Base-by-base conservation (phyloP, 2,888 invertebrate genomes). In the Temnothorax unifasciatus region DNA sequence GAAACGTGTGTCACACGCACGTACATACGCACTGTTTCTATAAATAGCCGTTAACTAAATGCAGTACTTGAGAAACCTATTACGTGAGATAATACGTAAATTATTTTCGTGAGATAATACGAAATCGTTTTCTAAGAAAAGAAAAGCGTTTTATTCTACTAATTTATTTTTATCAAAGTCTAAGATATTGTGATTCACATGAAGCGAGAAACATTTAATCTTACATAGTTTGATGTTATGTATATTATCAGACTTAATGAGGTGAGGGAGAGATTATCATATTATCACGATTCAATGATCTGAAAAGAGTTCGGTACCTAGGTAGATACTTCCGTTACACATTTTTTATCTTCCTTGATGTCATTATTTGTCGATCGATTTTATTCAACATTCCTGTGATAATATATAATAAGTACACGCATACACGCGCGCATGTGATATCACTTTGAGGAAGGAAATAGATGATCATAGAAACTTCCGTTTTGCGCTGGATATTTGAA, bases 31-130 rank as follows among this genome's bases (percentile, higher is more conserved):
- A 11, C 4, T 15, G 18, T 52, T 25, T 50, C 76, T 64, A 64
- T 76, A 64, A 76, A 76, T 76, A 76, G 38, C 6, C 25, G 25
- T 76, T 76, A 64, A 34, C 50, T 6, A 63, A 76, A 50, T 25
- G 25, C 9, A 38, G 5, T 38, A 57, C 50, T 59, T 52, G 50
- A 64, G 64, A 64, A 64, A 64, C 25, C 34, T 13, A 38, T 52
- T 64, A 52, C 50, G 25, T 52, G 64, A 76, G 21, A 21, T 76
- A 52, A 64, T 52, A 25, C 50, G 50, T 76, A 63, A 63, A 63
- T 11, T n/a, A n/a, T n/a, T n/a, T n/a, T n/a, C 50, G 25, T 52
- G 64, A 76, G 21, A 21, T 76, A 52, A 64, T 52, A 25, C 50
- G 50, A 63, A 63, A 63, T 11, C n/a, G 11, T 63, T 50, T 63